Evolutionary conservation across 2,113 vertebrate species (phyloP).

Genomic region (Albula glossodonta): DNA sequence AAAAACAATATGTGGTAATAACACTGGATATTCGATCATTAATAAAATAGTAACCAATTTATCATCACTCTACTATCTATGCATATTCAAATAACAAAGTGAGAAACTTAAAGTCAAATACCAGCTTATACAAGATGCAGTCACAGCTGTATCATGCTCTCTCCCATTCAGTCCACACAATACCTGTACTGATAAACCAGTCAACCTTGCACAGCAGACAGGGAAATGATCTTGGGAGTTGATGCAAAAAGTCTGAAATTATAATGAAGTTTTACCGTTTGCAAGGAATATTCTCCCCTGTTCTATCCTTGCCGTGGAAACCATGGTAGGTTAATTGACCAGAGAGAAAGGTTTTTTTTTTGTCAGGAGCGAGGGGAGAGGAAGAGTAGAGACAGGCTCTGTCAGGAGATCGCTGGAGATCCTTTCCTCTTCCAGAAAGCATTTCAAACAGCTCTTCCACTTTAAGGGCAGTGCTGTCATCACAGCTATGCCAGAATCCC

Average conservation of each 20-base stretch:
- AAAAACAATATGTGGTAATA: too few species aligned
- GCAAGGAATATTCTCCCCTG: slow-evolving; percentile 23
- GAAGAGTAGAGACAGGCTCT: slow-evolving; percentile 46
- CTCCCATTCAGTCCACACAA: background rate
- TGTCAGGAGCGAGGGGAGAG: slow-evolving; percentile 53
- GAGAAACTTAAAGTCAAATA: background rate
- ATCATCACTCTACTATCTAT: too few species aligned
- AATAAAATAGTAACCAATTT: too few species aligned
- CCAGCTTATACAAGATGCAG: background rate
- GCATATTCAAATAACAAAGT: too few species aligned
- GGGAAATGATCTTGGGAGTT: background rate
- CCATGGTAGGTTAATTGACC: slow-evolving; percentile 48
- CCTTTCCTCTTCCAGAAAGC: slow-evolving; percentile 62
- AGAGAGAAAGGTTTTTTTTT: slow-evolving; percentile 25
- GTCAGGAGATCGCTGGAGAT: slow-evolving; percentile 29
- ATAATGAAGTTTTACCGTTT: slow-evolving; percentile 54
- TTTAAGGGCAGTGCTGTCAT: slow-evolving; percentile 68
- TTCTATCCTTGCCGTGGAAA: slow-evolving; percentile 47
- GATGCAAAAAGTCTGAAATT: background rate
- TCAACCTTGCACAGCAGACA: background rate
- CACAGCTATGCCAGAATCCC: slow-evolving; percentile 68
- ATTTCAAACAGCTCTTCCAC: slow-evolving; percentile 57
- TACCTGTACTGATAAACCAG: slow-evolving; percentile 16
- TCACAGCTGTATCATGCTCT: background rate
- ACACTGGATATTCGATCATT: too few species aligned